Conservation (phyloP, 2,113 vertebrate genomes). For the Typhlomys cinereus region DNA sequence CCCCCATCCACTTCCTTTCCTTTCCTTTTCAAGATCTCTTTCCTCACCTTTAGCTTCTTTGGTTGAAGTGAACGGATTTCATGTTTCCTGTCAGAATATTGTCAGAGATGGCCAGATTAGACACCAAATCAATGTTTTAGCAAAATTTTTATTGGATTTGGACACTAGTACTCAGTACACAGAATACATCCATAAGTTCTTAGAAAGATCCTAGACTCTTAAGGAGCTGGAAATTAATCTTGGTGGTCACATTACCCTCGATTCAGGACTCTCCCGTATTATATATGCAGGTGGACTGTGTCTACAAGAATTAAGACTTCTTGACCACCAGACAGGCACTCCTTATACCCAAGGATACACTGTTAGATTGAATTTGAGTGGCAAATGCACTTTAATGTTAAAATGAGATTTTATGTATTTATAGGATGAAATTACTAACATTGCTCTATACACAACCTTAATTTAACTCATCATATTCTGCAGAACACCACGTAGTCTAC, state of each 20-base stretch:
- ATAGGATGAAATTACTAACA: background rate
- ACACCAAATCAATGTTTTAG: background rate
- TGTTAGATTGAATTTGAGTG: conserved; percentile 2
- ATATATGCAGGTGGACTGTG: background rate
- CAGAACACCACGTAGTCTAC: too few relatives aligned
- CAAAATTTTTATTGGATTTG: background rate
- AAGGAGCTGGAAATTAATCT: background rate
- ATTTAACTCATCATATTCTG: too few relatives aligned
- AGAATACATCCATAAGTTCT: background rate
- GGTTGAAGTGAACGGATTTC: background rate
- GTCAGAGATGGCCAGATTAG: conserved; percentile 26
- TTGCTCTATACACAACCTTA: too few relatives aligned
- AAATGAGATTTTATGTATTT: conserved; percentile 45
- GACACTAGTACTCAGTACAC: background rate
- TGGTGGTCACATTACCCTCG: background rate
- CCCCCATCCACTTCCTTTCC: background rate
- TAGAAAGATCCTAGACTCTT: background rate
- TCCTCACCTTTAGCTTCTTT: background rate
- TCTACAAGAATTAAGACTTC: too few relatives aligned
- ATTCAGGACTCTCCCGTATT: background rate
- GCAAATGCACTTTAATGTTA: conserved; percentile 35
- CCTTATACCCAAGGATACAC: too few relatives aligned
- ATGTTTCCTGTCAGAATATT: background rate
- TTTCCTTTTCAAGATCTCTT: background rate
- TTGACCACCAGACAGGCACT: background rate